Base-by-base conservation (phyloP, 2,888 invertebrate species). In the Cephus spinipes region DNA sequence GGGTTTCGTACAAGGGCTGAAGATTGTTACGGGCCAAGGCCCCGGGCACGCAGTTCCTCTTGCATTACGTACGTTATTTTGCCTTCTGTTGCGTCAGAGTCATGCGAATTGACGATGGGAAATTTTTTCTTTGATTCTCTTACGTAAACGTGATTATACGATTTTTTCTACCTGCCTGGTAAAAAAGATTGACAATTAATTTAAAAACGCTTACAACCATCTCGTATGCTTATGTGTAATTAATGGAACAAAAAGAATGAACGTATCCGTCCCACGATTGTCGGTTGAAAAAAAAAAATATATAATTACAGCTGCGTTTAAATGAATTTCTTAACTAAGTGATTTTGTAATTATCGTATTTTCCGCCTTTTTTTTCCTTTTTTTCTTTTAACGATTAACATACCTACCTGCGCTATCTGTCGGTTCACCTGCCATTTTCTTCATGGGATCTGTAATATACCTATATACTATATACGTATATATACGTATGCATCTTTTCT, bases 1-100 rank as follows among this genome's bases (percentile, higher is more conserved):
- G 81, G 81, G 83, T 78, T 80, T 83, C 82, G 83, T 82, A 84
- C 80, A 84, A 82, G 82, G 83, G 85, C 85, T 83, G 85, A 82
- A 84, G 83, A 85, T 85, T 84, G 85, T 85, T 84, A 85, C 81
- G 83, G 33, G 23, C 33, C 74, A 30, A 12, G 35, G 23, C 36
- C 74, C 36, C 23, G 23, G 74, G 74, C 36, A 35, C 33, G 74
- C 35, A n/a, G 32, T 36, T 55, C 55, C 23, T 9, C 23, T 55
- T 55, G 55, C 55, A 9, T 55, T 55, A 2, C 55, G 9, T 23
- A 23, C 23, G 23, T 55, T 55, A 55, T 23, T 55, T 9, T 55
- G 23, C 23, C 9, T 55, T 55, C 55, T 9, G 9, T 55, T 55
- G 23, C 55, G 55, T 9, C 15, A 55, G 23, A 40, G 15, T 6